Evolutionary conservation across 2,113 vertebrate genomes (phyloP), one percentile per base, ranked within the genome.

Genomic region (Kobus ellipsiprymnus): DNA sequence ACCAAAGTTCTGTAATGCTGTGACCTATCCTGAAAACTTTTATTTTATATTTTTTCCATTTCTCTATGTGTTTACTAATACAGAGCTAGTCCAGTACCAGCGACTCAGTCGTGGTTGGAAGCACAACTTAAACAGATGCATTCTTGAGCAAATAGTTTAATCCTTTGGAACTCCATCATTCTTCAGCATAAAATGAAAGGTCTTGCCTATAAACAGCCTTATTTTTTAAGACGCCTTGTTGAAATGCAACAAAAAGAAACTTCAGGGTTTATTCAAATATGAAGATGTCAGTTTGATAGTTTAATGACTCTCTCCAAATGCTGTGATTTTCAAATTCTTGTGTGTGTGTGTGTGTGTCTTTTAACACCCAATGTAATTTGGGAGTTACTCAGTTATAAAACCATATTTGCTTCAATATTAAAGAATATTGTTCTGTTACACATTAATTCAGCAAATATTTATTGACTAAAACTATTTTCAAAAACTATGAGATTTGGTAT

Each of bases 381-480:
- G 9, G 29, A 93, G 27, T 15, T 97, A 59, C 44, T 91, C 10
- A 74, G 7, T 88, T 84, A 19, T 64, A 1, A 14, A 92, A 30
- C 1, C 21, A 13, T 48, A 67, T 77, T 94, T 92, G 5, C 4
- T 82, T 95, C 25, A 91, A 7, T 86, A 91, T 46, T 90, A 82
- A 97, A 81, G 11, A 80, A 67, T 59, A 64, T 3, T 54, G 4
- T 81, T 7, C 25, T 55, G 23, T 85, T 67, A 21, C 23, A 40
- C 27, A 74, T 86, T 84, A 81, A 90, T 94, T 88, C 55, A 67
- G 40, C 30, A 96, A 96, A 36, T 91, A 54, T 89, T 95, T 96
- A 83, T 81, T 92, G 11, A 84, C 40, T 64, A 2, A 1, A 52
- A 30, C 23, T 62, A 44, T 94, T 83, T 93, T 90, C 3, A 50